Evolutionary conservation across 1,140 invertebrate genomes (phyloP).

Genomic region (Coenobita brevimanus): DNA sequence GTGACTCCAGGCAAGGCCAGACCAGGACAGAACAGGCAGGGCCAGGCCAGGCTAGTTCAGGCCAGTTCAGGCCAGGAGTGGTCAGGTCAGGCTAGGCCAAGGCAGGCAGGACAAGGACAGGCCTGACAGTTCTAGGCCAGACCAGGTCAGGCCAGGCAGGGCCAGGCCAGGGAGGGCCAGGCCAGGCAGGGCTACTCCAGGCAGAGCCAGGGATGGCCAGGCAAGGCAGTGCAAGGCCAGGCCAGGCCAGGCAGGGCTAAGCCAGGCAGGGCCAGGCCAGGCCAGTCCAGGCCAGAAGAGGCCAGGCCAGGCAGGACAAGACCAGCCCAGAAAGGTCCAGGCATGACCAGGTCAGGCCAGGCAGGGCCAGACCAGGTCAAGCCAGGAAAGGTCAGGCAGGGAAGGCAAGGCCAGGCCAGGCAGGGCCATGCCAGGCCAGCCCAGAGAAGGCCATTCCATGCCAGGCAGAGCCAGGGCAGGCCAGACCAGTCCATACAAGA

Average conservation of each 20-base stretch:
- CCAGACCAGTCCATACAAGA: too few species aligned
- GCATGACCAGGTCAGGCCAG: slow-evolving; percentile 9
- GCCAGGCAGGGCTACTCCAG: slow-evolving; percentile 51
- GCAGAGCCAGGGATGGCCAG: slow-evolving; percentile 11
- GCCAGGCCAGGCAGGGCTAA: slow-evolving; percentile 50
- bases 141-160: slow-evolving; percentile 16
- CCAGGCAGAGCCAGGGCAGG: too few species aligned
- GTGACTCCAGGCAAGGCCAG: slow-evolving; percentile 19
- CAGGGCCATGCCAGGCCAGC: slow-evolving; percentile 32
- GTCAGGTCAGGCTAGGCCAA: slow-evolving; percentile 18
- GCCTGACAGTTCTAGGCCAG: background rate
- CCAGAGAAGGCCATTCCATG: too few species aligned
- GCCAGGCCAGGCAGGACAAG: too few species aligned
- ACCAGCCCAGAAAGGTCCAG: slow-evolving; percentile 42
- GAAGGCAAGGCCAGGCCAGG: background rate
- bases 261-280: too few species aligned
- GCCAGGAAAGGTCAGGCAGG: background rate
- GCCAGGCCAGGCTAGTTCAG: slow-evolving; percentile 15
- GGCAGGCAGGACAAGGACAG: background rate
- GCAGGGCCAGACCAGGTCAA: background rate
- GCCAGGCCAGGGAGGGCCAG: too few species aligned
- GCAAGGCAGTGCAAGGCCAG: slow-evolving; percentile 27
- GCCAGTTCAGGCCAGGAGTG: slow-evolving; percentile 13
- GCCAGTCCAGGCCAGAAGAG: too few species aligned
- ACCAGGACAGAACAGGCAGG: slow-evolving; percentile 11